Evolutionary conservation across 2,888 invertebrate species (phyloP).

Genomic region (Drosophila birchii): DNA sequence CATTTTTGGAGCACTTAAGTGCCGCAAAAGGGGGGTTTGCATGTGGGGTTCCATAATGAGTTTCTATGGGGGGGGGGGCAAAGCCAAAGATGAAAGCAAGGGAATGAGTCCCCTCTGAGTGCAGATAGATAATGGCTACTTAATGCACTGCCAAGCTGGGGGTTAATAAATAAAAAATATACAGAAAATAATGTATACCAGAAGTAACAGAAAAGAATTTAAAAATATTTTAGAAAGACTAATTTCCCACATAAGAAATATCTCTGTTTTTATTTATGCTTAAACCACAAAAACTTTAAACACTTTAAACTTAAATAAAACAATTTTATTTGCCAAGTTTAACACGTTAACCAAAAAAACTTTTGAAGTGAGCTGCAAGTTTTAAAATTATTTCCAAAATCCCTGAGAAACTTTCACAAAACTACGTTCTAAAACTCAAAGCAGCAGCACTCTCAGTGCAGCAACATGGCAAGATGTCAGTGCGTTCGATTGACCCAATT

Average conservation of each 20-base stretch:
- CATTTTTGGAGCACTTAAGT: constrained; percentile 58
- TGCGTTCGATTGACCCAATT: constrained; percentile 49
- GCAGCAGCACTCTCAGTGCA: not conserved
- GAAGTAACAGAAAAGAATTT: not conserved
- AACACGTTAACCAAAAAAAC: constrained; percentile 18
- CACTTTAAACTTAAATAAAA: constrained; percentile 1
- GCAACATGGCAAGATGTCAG: constrained; percentile 9
- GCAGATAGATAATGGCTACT: constrained; percentile 6
- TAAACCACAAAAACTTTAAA: not conserved
- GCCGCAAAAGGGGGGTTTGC: constrained; percentile 33
- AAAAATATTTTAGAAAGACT: not conserved
- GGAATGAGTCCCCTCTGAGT: not conserved
- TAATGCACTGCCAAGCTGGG: constrained; percentile 1
- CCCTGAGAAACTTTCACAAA: constrained; percentile 18
- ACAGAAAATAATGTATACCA: not conserved
- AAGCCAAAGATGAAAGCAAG: constrained; percentile 5
- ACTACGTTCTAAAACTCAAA: constrained; percentile 11
- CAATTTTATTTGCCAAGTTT: constrained; percentile 11
- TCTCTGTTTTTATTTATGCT: constrained; percentile 2
- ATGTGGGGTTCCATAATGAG: constrained; percentile 42
- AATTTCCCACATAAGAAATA: not conserved
- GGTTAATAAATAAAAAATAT: constrained; percentile 3
- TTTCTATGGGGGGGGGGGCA: constrained; percentile 41
- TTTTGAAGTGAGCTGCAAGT: constrained; percentile 16
- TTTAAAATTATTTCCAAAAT: not conserved